Conservation (phyloP, 2,888 invertebrate species). For the Drosophila paracracens region DNA sequence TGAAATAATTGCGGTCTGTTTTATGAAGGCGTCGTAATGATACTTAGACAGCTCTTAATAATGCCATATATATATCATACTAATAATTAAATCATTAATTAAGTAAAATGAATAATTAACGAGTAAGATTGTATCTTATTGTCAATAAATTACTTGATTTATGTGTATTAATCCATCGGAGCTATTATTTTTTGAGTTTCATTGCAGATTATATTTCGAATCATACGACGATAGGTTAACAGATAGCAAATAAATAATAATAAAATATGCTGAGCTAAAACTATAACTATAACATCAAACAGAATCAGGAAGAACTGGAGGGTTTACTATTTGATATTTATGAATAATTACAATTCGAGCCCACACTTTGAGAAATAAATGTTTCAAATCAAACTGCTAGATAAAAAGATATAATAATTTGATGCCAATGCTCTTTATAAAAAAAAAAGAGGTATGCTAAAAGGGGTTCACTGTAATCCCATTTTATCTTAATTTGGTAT, state of each 20-base stretch:
- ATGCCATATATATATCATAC: not conserved
- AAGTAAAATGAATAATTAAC: not conserved
- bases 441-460: not conserved
- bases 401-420: not conserved
- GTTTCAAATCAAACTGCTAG: not conserved
- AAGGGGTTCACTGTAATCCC: not conserved
- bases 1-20: slow-evolving; percentile 32
- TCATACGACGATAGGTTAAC: not conserved
- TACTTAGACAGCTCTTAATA: not conserved
- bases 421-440: not conserved
- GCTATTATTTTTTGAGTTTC: not conserved
- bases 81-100: not conserved
- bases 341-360: not conserved
- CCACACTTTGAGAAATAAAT: not conserved
- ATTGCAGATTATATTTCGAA: not conserved
- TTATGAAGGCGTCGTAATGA: slow-evolving; percentile 4
- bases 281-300: not conserved
- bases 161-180: not conserved
- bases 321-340: not conserved
- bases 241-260: not conserved
- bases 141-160: not conserved
- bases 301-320: not conserved
- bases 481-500: not conserved
- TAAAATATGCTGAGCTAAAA: not conserved
- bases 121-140: not conserved